Evolutionary conservation across 2,888 invertebrate genomes (phyloP), one percentile per base, ranked within the genome.

Genomic region (Ormyrus rosae): DNA sequence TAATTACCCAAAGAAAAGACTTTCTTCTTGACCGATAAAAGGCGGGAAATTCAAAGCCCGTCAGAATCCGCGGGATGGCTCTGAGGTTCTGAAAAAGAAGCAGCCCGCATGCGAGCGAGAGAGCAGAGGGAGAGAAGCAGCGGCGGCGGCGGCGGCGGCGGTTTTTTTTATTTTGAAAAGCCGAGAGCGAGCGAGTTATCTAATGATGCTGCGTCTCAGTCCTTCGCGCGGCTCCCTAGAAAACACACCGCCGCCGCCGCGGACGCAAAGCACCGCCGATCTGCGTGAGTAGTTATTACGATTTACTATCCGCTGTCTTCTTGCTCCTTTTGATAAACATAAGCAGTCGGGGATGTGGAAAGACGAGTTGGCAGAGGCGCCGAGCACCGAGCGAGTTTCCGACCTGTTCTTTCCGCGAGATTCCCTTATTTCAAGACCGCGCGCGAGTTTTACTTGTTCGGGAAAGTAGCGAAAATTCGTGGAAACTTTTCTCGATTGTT

Each of bases 151-250:
- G 48, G 46, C 10, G 11, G 60, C 34, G 19, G 10, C 45, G n/a
- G 50, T 48, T 55, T 69, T 58, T 55, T 63, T 73, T 64, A 55
- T 69, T 56, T 46, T 56, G 60, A 75, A 75, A 53, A 68, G 60
- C 51, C 60, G 19, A 85, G 85, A 80, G 75, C 74, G 74, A 51
- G 64, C 65, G 85, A 84, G 84, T 86, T 85, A 85, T 83, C 84
- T 84, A 86, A 86, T 86, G 85, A 82, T 84, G 83, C 83, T 78
- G 84, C 81, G 81, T 68, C 81, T 85, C 87, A 88, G 87, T 88
- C 86, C 84, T 85, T 83, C 84, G 83, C 80, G 81, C 85, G 85
- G 82, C 85, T 82, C 77, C 69, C 67, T 79, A 83, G 85, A 84
- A 86, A 86, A 84, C 85, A 81, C 81, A 83, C 63, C n/a, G 51